These are phyloP conservation scores for Desoria tigrina DNA, from an alignment of 2,888 invertebrate genomes.

Conservation along the genomic window DNA sequence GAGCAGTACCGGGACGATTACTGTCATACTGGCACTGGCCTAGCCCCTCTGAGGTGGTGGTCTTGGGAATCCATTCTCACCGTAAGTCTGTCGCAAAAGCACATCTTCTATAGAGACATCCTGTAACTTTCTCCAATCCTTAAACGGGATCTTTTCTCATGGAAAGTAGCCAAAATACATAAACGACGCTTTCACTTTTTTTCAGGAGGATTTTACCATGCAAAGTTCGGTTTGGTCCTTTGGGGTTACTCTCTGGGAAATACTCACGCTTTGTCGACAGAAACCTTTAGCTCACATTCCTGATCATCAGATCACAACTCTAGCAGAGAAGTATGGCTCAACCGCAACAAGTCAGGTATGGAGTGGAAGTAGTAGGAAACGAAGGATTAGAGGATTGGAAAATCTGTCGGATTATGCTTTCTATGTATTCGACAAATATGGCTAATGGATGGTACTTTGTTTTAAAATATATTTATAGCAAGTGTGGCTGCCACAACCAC, in stretches of 20 bases:
- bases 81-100: conserved; percentile 57
- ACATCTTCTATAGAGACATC: background rate
- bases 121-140: background rate
- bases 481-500: conserved; percentile 70
- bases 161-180: background rate
- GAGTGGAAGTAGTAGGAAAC: background rate
- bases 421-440: background rate
- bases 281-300: conserved; percentile 65
- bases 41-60: conserved; percentile 67
- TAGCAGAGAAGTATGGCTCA: conserved; percentile 62
- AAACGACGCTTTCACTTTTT: background rate
- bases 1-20: conserved; percentile 67
- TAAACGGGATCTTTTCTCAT: background rate
- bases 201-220: conserved; percentile 66
- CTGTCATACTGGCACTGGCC: conserved; percentile 65
- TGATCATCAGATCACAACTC: conserved; percentile 66
- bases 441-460: background rate
- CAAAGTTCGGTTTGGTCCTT: conserved; percentile 67
- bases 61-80: conserved; percentile 68
- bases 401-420: too few species aligned
- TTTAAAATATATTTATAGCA: conserved; percentile 53
- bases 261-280: conserved; percentile 64
- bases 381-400: too few species aligned
- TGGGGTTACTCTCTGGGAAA: conserved; percentile 68
- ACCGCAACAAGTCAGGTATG: conserved; percentile 49